Evolutionary conservation across 2,113 vertebrate genomes (phyloP).

Genomic region (Psilopsiagon aurifrons): DNA sequence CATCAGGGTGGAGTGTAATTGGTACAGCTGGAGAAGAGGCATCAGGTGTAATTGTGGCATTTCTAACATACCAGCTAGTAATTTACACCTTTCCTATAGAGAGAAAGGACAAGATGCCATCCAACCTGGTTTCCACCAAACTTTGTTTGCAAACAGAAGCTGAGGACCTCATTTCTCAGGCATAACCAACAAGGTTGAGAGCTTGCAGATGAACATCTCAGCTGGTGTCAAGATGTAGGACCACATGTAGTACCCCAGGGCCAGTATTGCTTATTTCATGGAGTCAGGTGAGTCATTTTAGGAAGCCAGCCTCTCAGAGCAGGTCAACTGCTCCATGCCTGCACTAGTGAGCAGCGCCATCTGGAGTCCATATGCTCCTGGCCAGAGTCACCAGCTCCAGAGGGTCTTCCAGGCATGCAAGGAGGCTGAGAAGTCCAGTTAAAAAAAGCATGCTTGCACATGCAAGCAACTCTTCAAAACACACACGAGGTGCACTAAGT

Average conservation of each 20-base stretch:
- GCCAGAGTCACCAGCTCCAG: background rate
- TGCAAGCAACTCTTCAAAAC: background rate
- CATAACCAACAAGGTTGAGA: background rate
- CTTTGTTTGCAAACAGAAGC: background rate
- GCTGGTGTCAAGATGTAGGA: background rate
- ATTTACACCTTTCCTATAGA: background rate
- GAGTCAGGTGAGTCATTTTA: background rate
- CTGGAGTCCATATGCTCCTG: background rate
- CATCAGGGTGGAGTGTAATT: slow-evolving; percentile 28
- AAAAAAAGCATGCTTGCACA: background rate
- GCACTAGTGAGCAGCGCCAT: background rate
- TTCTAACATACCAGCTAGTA: background rate
- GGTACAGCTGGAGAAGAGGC: slow-evolving; percentile 24
- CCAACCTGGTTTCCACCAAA: background rate
- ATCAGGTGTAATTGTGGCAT: background rate
- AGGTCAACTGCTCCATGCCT: background rate
- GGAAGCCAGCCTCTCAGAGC: background rate
- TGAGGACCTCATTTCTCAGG: background rate
- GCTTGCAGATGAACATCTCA: fast-evolving
- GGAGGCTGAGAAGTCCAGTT: background rate
- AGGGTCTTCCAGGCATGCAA: background rate
- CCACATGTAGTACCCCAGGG: background rate
- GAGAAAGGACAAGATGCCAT: background rate
- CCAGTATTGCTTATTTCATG: background rate
- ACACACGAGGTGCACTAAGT: background rate